Evolutionary conservation across 1,140 invertebrate genomes (phyloP), one percentile per base, ranked within the genome.

Genomic region (Drosophila busckii): DNA sequence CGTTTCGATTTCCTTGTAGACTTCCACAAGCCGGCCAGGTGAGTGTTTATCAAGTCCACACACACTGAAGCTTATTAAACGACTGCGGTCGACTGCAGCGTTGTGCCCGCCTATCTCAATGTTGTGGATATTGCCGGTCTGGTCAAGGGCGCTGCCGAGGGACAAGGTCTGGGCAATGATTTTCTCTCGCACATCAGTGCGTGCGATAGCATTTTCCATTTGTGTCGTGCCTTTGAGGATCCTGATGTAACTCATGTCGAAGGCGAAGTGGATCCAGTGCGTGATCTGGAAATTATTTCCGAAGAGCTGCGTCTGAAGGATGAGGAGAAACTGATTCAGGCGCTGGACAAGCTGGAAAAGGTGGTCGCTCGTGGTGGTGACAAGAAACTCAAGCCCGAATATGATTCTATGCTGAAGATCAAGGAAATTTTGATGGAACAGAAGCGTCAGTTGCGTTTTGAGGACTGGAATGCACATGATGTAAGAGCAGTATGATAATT

Each of bases 161-260:
- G 98, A 0, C 96, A 99, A 89, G 98, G 98, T 2, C 89, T 99
- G 9, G 98, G 98, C 78, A 99, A 99, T 88, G 97, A 96, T 55
- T 99, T 99, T 88, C 91, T 99, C 2, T 98, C 98, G 2, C 97
- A 99, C 88, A 99, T 99, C 75, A 96, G 94, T 87, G 98, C 97
- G 4, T 99, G 98, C 88, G 98, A 99, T 89, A 97, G 97, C n/a
- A 94, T 99, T 65, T 99, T 99, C 87, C 97, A 99, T 89, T 90
- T 99, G 48, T 96, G 96, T 82, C 92, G 98, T 87, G 96, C 96
- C 12, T 99, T 99, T 87, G 98, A 99, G 61, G 97, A 99, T 87
- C 96, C 97, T 40, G 97, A 99, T 80, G 97, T 99, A 0, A 98
- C 96, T 19, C 98, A 99, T 84, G 93, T 99, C 0, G 98, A 99